These are phyloP conservation scores for Rugalucina vietnamica DNA, from an alignment of 2,888 invertebrate genomes.

Conservation along the genomic window DNA sequence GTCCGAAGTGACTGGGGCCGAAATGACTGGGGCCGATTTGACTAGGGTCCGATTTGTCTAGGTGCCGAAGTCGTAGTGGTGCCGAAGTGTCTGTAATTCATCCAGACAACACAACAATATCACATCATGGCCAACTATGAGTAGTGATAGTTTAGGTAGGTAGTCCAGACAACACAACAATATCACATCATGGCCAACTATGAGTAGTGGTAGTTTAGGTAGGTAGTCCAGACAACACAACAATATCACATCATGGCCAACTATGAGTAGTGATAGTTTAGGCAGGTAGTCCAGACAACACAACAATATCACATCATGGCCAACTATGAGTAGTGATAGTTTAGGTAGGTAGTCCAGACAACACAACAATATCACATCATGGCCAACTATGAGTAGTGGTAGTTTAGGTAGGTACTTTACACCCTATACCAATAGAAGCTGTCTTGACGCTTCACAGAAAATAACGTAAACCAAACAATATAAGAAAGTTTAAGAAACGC, in stretches of 20 bases:
- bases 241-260: slow-evolving; percentile 79
- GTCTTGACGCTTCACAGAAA: too few species aligned
- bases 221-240: slow-evolving; percentile 71
- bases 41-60: too few species aligned
- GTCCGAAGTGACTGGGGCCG: too few species aligned
- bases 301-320: slow-evolving; percentile 78
- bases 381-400: slow-evolving; percentile 85
- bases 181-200: slow-evolving; percentile 79
- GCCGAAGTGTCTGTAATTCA: too few species aligned
- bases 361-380: slow-evolving; percentile 74
- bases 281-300: slow-evolving; percentile 84
- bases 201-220: slow-evolving; percentile 87
- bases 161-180: slow-evolving; percentile 65
- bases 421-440: too few species aligned
- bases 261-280: slow-evolving; percentile 86
- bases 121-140: slow-evolving; percentile 80
- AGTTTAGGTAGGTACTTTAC: slow-evolving; percentile 87
- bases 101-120: slow-evolving; percentile 69
- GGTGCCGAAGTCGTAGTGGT: too few species aligned
- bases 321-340: slow-evolving; percentile 86
- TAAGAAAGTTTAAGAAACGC: too few species aligned
- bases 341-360: slow-evolving; percentile 85
- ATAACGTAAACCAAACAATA: too few species aligned
- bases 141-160: slow-evolving; percentile 88
- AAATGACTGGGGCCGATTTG: too few species aligned